Conservation (phyloP, 2,797 vertebrate species). For the Falco peregrinus region DNA sequence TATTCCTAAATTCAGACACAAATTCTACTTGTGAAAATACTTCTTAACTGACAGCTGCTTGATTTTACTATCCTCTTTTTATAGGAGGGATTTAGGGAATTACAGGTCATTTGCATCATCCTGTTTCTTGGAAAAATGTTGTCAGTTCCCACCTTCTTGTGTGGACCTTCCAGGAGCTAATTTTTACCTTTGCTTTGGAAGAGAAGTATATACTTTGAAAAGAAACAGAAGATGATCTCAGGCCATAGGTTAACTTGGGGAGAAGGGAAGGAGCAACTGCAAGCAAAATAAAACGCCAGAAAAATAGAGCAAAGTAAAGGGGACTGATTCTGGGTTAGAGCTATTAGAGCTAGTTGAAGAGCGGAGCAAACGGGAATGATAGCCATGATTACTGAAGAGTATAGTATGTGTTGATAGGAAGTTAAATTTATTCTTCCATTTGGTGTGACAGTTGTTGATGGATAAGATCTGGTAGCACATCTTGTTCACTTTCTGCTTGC, state of each 20-base stretch:
- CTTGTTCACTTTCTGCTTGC: not conserved
- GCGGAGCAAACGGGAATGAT: not conserved
- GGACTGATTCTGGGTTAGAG: not conserved
- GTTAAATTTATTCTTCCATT: not conserved
- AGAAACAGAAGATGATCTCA: not conserved
- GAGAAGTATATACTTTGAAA: not conserved
- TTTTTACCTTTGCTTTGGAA: conserved; percentile 27
- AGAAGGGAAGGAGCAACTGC: not conserved
- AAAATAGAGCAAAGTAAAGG: not conserved
- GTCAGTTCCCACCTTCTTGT: not conserved
- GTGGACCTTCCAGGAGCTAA: conserved; percentile 13
- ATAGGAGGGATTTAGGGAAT: conserved; percentile 34
- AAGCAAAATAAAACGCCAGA: not conserved
- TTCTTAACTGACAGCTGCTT: conserved; percentile 57
- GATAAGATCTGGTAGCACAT: not conserved
- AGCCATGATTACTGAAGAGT: not conserved
- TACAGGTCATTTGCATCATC: conserved; percentile 49
- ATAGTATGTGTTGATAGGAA: not conserved
- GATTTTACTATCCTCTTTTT: conserved; percentile 61
- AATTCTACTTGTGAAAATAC: conserved; percentile 53
- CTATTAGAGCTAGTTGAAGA: not conserved
- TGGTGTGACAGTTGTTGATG: not conserved
- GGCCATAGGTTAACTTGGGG: not conserved
- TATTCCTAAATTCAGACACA: conserved; percentile 62
- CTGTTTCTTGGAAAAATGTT: not conserved